Evolutionary conservation across 2,113 vertebrate species (phyloP), one percentile per base, ranked within the genome.

Genomic region (Myotis davidii): DNA sequence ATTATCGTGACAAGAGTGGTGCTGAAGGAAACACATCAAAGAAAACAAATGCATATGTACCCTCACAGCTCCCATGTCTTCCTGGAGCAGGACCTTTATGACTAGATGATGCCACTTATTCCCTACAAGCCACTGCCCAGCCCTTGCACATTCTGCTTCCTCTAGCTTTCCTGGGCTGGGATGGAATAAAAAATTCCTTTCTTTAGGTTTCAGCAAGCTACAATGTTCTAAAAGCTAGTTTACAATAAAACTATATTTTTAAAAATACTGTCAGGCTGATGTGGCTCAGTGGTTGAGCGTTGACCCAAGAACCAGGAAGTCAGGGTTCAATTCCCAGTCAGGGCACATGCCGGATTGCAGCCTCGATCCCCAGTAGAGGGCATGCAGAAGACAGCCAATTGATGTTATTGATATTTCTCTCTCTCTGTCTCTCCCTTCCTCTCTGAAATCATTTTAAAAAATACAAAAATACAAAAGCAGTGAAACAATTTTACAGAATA

Each of bases 171-270:
- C 92, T 85, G n/a, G n/a, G 45, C 50, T 48, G 86, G 10, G 20
- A 72, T 32, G 16, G 29, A 96, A 74, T 93, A 48, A 73, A 88
- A 94, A 50, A 11, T 85, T 65, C n/a, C 45, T 82, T 87, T 88
- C 9, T 87, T 90, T 81, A 87, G 39, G 83, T 92, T 94, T 83
- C 67, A 70, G 65, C 8, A 85, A 45, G 61, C 27, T 91, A 67
- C 23, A 88, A n/a, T 54, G 25, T 64, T 95, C 90, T 56, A 67
- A 85, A 94, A 92, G 18, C 4, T 56, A 91, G 14, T 48, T 94
- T 89, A 79, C 37, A 70, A 73, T 82, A 90, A 92, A 67, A 72
- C 25, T 34, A 48, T 18, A 77, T 34, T 93, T 32, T 20, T 18
- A 61, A 88, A 96, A 85, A 48, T n/a, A 50, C 2, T 61, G 59